These are phyloP conservation scores for Tychaedon coryphoeus DNA, from an alignment of 2,113 vertebrate genomes.

Conservation along the genomic window DNA sequence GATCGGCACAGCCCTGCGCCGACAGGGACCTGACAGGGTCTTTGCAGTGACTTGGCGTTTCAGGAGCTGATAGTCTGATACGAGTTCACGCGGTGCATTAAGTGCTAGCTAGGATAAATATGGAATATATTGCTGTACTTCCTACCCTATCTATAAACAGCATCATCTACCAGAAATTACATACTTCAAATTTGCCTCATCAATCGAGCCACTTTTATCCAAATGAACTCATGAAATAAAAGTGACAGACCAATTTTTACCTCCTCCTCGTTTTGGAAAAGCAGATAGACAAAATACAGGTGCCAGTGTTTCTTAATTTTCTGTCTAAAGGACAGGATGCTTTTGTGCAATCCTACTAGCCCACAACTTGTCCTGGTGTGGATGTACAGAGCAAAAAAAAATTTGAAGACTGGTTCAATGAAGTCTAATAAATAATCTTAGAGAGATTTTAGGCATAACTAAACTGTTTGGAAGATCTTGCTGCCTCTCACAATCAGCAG, in stretches of 20 bases:
- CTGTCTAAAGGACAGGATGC: background rate
- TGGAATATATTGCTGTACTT: no score
- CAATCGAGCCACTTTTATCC: background rate
- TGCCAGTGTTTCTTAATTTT: background rate
- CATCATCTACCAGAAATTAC: background rate
- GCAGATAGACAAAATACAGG: background rate
- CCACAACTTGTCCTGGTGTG: background rate
- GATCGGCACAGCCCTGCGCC: accelerated
- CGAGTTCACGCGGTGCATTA: no score
- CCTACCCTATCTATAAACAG: background rate
- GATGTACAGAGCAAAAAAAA: background rate
- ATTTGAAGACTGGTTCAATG: background rate
- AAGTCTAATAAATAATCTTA: background rate
- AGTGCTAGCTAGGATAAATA: background rate
- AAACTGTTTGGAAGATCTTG: background rate
- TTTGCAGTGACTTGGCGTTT: background rate
- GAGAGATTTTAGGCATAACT: background rate
- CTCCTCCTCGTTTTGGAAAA: background rate
- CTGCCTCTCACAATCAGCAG: background rate
- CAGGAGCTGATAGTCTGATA: background rate
- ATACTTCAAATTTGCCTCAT: background rate
- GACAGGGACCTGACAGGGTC: accelerated
- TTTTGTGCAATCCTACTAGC: background rate
- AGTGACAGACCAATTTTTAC: background rate
- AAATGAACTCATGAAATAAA: background rate